Evolutionary conservation across 1,140 invertebrate genomes (phyloP).

Genomic region (Microplitis demolitor): DNA sequence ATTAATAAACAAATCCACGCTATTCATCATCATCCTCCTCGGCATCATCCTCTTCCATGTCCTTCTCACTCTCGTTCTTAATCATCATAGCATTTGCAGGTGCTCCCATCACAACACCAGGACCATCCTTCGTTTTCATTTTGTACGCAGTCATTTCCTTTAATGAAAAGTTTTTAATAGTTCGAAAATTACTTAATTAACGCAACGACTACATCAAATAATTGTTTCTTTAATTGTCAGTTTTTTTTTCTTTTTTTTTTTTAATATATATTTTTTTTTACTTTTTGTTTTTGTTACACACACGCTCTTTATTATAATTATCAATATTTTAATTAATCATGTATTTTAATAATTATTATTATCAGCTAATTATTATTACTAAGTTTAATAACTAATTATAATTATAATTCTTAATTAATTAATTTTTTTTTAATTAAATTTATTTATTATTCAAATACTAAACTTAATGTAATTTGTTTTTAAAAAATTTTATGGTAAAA

Average conservation of each 20-base stretch:
- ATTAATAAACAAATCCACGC: slow-evolving; percentile 11
- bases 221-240: slow-evolving; percentile 18
- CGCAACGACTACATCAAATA: slow-evolving; percentile 7
- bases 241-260: slow-evolving; percentile 2
- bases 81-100: slow-evolving; percentile 60
- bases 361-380: too few species aligned
- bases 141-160: slow-evolving; percentile 83
- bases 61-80: slow-evolving; percentile 64
- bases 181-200: slow-evolving; percentile 27
- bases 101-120: slow-evolving; percentile 52
- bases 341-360: too few species aligned
- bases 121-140: slow-evolving; percentile 69
- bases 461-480: too few species aligned
- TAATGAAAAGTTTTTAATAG: slow-evolving; percentile 38
- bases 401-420: too few species aligned
- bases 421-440: too few species aligned
- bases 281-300: background rate
- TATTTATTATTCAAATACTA: too few species aligned
- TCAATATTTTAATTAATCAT: too few species aligned
- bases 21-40: slow-evolving; percentile 63
- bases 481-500: too few species aligned
- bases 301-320: too few species aligned
- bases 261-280: slow-evolving; percentile 3
- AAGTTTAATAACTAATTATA: too few species aligned
- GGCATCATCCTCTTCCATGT: slow-evolving; percentile 62